Evolutionary conservation across 64 coral and sea anemone species (phyloP).

Genomic region (Montipora capricornis): DNA sequence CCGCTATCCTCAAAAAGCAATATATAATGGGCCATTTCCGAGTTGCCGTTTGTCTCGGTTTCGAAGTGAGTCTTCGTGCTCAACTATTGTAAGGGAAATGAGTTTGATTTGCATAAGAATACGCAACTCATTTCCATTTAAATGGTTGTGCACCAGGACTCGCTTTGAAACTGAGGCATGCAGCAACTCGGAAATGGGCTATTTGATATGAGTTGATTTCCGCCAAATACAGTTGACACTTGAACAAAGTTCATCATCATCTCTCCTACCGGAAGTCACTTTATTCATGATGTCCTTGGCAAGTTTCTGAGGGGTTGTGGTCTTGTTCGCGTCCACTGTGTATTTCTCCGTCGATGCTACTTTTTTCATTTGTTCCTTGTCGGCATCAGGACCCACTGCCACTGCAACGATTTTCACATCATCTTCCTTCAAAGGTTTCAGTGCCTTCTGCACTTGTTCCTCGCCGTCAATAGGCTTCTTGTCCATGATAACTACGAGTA

Average conservation of each 20-base stretch:
- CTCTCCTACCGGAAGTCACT: conserved; percentile 18
- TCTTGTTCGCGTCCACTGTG: conserved; percentile 18
- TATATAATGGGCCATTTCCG: too few relatives aligned
- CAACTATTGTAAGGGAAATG: too few relatives aligned
- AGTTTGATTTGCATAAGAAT: too few relatives aligned
- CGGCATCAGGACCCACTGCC: conserved; percentile 59
- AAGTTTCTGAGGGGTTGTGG: conserved; percentile 36
- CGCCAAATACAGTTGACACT: too few relatives aligned
- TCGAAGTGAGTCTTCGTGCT: too few relatives aligned
- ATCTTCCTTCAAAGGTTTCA: conserved; percentile 49
- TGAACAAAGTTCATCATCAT: background rate
- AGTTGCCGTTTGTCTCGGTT: too few relatives aligned
- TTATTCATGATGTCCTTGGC: conserved; percentile 49
- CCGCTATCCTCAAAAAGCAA: too few relatives aligned
- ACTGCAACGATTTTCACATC: conserved; percentile 65
- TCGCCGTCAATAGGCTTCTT: conserved; percentile 50
- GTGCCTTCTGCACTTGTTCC: conserved; percentile 29
- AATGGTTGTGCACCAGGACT: too few relatives aligned
- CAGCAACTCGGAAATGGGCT: too few relatives aligned
- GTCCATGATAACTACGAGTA: conserved; percentile 77
- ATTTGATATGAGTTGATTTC: too few relatives aligned
- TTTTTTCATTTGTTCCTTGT: conserved; percentile 5
- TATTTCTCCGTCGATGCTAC: conserved; percentile 44
- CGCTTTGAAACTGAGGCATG: too few relatives aligned
- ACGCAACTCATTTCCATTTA: too few relatives aligned